Evolutionary conservation across 2,888 invertebrate species (phyloP), one percentile per base, ranked within the genome.

Genomic region (Drosophila paramelanica): DNA sequence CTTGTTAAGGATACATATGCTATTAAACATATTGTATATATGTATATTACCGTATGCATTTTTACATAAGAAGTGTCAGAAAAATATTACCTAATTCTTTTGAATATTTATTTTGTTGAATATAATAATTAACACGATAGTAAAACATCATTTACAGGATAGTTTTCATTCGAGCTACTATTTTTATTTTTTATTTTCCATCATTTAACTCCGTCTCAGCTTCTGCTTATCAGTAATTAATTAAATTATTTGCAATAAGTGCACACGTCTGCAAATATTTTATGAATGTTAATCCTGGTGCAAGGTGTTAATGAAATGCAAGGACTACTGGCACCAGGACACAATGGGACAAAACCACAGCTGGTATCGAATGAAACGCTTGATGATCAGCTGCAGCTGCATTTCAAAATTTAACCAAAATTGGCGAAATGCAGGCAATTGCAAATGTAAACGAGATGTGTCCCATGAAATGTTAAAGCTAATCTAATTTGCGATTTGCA

Each of bases 401-500:
- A n/a, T 27, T 23, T 11, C 17, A 36, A 42, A 43, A 39, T 27
- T 8, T 31, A 53, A 31, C n/a, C 50, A 27, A 47, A 41, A 51
- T 20, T 33, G 49, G 38, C 38, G 39, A 43, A 52, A 57, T 17
- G 20, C 3, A 51, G 33, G 27, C 36, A 25, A 42, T 53, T 45
- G 14, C 23, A 33, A 55, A 42, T 11, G 38, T 27, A 42, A 36
- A 17, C 25, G 41, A 27, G 17, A 36, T 33, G 17, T 41, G n/a
- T 14, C 3, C 33, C 47, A 43, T 56, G 51, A 50, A 62, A 68
- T 59, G 53, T 64, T 65, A 67, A 72, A 69, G 68, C 58, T 59
- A 65, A 73, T 67, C 64, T 58, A 57, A 79, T 76, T 72, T 53
- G 67, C 61, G 56, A 65, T 70, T 76, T 66, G 64, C 72, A 79